Conservation (phyloP, 2,797 vertebrate genomes). For the Pseudochirops cupreus region DNA sequence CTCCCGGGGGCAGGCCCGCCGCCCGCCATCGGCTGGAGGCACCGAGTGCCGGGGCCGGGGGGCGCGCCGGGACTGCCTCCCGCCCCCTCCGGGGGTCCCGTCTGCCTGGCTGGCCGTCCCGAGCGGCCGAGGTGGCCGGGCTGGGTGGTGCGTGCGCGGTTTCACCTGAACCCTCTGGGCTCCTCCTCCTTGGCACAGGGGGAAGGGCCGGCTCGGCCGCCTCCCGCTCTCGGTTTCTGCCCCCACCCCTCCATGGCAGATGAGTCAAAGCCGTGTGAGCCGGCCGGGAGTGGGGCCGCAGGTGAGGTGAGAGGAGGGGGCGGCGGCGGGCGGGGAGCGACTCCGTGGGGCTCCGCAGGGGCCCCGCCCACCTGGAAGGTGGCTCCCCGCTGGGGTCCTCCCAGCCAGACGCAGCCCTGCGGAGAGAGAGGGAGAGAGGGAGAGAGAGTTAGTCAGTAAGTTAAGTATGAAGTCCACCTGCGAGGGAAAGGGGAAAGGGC, state of each 20-base stretch:
- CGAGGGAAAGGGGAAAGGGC: no score
- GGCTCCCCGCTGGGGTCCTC: constrained; percentile 53
- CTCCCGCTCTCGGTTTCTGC: constrained; percentile 57
- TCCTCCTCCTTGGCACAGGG: constrained; percentile 41
- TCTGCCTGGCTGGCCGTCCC: neutral
- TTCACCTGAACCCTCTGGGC: constrained; percentile 76
- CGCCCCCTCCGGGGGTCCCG: neutral
- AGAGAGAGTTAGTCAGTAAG: neutral
- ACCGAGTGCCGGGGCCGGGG: neutral
- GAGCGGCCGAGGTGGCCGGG: constrained; percentile 63
- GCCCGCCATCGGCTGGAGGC: constrained; percentile 61
- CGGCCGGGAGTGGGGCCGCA: neutral
- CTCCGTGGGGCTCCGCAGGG: constrained; percentile 27
- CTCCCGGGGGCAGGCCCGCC: constrained; percentile 24
- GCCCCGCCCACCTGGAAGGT: constrained; percentile 53
- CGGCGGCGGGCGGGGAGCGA: neutral
- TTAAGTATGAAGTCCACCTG: neutral
- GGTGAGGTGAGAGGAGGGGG: constrained; percentile 12
- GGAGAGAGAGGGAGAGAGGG: no score
- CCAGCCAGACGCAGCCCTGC: neutral
- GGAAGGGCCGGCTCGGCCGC: constrained; percentile 55
- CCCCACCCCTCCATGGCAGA: constrained; percentile 33
- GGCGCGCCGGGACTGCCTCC: neutral
- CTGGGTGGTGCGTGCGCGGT: constrained; percentile 62
- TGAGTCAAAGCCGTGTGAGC: constrained; percentile 52